Percentiles rank a stretch among this genome's conserved stretches.
Evolutionary conservation across 2,797 vertebrate species (phyloP).

Genomic region (Danionella dracula): DNA sequence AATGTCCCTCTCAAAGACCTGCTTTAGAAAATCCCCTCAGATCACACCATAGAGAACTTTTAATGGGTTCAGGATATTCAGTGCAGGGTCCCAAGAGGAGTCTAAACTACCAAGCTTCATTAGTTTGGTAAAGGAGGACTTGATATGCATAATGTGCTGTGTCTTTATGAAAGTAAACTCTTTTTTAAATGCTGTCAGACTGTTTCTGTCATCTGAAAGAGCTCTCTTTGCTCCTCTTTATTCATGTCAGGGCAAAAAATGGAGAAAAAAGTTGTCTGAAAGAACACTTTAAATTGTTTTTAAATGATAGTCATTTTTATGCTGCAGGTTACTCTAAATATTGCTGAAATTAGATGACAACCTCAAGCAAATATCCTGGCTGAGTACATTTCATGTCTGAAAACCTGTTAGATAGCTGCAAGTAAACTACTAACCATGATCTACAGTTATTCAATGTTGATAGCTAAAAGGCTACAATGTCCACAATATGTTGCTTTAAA

Average conservation of each 20-base stretch:
- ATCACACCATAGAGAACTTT: conserved; percentile 42
- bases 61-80: conserved; percentile 45
- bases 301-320: neutral
- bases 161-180: conserved; percentile 20
- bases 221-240: neutral
- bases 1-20: conserved; percentile 43
- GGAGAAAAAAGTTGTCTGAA: neutral
- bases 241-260: neutral
- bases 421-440: too few species aligned
- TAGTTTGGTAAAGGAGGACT: conserved; percentile 24
- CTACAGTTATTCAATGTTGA: too few species aligned
- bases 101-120: conserved; percentile 34
- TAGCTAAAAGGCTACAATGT: too few species aligned
- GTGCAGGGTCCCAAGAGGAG: conserved; percentile 30
- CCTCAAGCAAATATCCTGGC: too few species aligned
- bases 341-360: too few species aligned
- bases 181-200: conserved; percentile 9
- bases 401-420: too few species aligned
- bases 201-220: neutral
- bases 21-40: conserved; percentile 35
- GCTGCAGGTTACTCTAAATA: too few species aligned
- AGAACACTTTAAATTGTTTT: neutral
- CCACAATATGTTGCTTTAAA: too few species aligned
- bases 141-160: conserved; percentile 23
- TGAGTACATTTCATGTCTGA: too few species aligned